Base-by-base conservation (phyloP, 2,797 vertebrate genomes). In the Sebastolobus alascanus region DNA sequence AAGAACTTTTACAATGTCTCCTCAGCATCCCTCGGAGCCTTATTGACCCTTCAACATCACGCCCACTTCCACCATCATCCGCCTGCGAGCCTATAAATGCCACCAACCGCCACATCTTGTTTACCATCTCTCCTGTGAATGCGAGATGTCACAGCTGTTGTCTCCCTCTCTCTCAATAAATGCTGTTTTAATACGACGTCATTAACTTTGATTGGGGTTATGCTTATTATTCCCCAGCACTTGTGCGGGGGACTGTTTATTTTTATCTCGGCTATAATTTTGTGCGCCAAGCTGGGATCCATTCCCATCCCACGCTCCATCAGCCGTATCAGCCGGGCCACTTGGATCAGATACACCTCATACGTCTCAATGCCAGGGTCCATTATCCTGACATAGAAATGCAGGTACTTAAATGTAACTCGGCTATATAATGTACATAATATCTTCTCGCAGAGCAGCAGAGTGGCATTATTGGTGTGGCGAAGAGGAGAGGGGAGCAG, bases 161-260 rank as follows among this genome's bases (percentile, higher is more conserved):
- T 89, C 81, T 87, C 78, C 27, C 72, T 77, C 84, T 61, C 79
- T 83, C 81, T 86, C 87, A 80, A 84, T 92, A 92, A 92, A 93
- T 75, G 80, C 35, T 7, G 38, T 88, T 91, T 52, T 91, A 91
- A 92, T 93, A 89, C 70, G 77, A 89, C 89, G 70, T 90, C 89
- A 86, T 93, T 90, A 92, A 92, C 79, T 93, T 90, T 94, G 83
- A 94, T 93, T 91, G 85, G 85, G 87, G 84, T 91, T 89, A 91
- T 82, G 84, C 74, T 90, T 89, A 87, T 92, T 91, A 91, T 89
- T 91, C 68, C 60, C 76, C 58, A 66, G 77, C 87, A 82, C 82
- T 90, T 84, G 78, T 54, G 81, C 52, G 63, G 79, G 58, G 68
- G 85, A 75, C 68, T 87, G 87, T 90, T 94, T 92, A 85, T 92